Base-by-base conservation (phyloP, 2,888 invertebrate species). In the Nomada ferruginata region DNA sequence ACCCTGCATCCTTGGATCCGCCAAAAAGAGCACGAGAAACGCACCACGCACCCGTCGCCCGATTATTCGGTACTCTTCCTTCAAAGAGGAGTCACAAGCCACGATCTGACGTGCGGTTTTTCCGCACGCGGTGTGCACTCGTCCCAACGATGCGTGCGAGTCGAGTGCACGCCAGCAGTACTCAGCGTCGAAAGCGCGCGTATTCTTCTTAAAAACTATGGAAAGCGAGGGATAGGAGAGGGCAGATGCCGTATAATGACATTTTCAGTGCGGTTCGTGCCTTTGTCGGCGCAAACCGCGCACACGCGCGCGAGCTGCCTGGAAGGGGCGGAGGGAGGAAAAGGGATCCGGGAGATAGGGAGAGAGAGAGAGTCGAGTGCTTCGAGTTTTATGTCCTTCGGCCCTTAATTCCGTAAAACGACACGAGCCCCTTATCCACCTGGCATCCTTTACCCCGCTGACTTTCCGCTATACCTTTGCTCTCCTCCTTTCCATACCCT, bases 321-420 rank as follows among this genome's bases (percentile, higher is more conserved):
- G 72, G 18, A 57, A 64, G 72, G 44, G 60, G 71, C 55, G 29
- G 57, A 57, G 66, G 60, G 59, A 76, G 66, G 36, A 47, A 79
- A 63, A 74, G 47, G 47, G 57, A 57, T 66, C 44, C 53, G 71
- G 13, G 68, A 42, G 69, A 50, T n/a, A 5, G 18, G 57, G 57
- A 47, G 52, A 68, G 52, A 50, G 78, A 69, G 71, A 74, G 70
- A 85, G 78, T 83, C 79, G 80, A 83, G 82, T 80, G 82, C 83
- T 76, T 66, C 70, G 65, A 70, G 82, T 83, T 89, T 89, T 90
- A 85, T 81, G 86, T 83, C 86, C 83, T 89, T 87, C 84, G 86
- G 79, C 83, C 85, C 86, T 90, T 90, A 89, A 90, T 90, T 90
- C 87, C 82, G 84, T 83, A 88, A 89, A 90, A 86, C 83, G 78